phyloP scores from a whole-genome alignment of 2,113 vertebrate species.

The Leucosticte australis region DNA sequence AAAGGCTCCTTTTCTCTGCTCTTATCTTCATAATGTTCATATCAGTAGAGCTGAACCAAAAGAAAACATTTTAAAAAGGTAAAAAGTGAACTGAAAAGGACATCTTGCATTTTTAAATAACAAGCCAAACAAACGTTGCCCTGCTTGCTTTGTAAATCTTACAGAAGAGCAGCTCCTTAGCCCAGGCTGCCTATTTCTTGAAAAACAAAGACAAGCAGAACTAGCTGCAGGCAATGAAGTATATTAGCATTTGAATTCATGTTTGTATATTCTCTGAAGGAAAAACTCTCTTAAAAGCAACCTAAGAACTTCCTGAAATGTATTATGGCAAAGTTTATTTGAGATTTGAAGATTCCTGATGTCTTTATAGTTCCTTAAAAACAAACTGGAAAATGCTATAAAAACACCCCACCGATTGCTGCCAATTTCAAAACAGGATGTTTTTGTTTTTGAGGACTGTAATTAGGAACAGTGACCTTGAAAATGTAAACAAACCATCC shows the following conservation, averaged over 20 bases:
- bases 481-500: constrained; percentile 27
- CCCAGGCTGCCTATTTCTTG: background rate
- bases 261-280: background rate
- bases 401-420: background rate
- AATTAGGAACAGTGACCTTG: constrained; percentile 43
- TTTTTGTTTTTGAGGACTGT: constrained; percentile 39
- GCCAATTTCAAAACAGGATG: constrained; percentile 41
- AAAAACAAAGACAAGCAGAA: constrained; percentile 38
- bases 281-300: constrained; percentile 6
- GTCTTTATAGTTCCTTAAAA: constrained; percentile 18
- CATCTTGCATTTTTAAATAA: background rate
- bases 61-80: background rate
- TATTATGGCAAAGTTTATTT: background rate
- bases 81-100: background rate
- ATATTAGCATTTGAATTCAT: constrained; percentile 49
- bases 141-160: background rate
- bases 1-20: background rate
- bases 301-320: constrained; percentile 5
- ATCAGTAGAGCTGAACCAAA: background rate
- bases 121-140: background rate
- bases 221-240: constrained; percentile 20
- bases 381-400: background rate
- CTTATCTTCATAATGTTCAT: background rate
- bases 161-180: background rate
- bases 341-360: background rate